Conservation (phyloP, 2,888 invertebrate genomes). For the Prenolepis imparis region DNA sequence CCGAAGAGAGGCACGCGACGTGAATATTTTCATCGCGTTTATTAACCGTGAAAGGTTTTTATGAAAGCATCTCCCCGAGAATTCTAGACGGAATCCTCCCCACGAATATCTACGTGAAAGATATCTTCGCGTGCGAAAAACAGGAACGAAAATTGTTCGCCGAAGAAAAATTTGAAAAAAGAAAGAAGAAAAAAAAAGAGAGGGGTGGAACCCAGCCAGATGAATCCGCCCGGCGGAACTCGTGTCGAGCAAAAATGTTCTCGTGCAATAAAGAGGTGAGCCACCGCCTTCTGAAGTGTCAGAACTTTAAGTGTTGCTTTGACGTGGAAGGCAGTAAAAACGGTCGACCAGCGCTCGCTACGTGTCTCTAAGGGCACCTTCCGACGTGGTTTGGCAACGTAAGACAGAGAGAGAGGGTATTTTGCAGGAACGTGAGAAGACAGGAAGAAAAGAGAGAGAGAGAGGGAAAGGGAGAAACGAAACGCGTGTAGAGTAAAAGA, state of each 20-base stretch:
- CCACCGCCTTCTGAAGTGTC: slow-evolving; percentile 67
- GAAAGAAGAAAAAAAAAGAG: slow-evolving; percentile 29
- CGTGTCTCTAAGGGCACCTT: slow-evolving; percentile 54
- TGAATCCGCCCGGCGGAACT: slow-evolving; percentile 55
- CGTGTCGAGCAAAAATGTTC: slow-evolving; percentile 54
- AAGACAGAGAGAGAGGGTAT: slow-evolving; percentile 34
- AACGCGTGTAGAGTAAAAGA: slow-evolving; percentile 37
- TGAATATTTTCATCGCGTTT: slow-evolving; percentile 26
- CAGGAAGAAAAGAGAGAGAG: slow-evolving; percentile 23
- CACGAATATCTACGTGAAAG: neutral
- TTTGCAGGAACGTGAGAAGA: slow-evolving; percentile 15
- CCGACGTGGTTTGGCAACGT: slow-evolving; percentile 55
- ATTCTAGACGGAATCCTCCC: neutral
- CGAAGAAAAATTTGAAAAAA: slow-evolving; percentile 48
- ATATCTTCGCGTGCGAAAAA: slow-evolving; percentile 1
- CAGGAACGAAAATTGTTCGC: slow-evolving; percentile 15
- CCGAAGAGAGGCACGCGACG: neutral
- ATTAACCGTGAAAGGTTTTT: slow-evolving; percentile 47
- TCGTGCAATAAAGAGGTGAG: slow-evolving; percentile 68
- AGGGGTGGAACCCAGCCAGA: slow-evolving; percentile 45
- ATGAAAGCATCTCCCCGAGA: slow-evolving; percentile 25
- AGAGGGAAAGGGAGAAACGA: slow-evolving; percentile 22
- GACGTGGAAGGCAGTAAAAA: slow-evolving; percentile 67
- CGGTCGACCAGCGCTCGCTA: slow-evolving; percentile 51
- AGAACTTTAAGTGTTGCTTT: slow-evolving; percentile 73